Percentiles rank a stretch among this genome's conserved stretches.
Evolutionary conservation across 2,797 vertebrate genomes (phyloP).

Genomic region (Darevskia nairensis): DNA sequence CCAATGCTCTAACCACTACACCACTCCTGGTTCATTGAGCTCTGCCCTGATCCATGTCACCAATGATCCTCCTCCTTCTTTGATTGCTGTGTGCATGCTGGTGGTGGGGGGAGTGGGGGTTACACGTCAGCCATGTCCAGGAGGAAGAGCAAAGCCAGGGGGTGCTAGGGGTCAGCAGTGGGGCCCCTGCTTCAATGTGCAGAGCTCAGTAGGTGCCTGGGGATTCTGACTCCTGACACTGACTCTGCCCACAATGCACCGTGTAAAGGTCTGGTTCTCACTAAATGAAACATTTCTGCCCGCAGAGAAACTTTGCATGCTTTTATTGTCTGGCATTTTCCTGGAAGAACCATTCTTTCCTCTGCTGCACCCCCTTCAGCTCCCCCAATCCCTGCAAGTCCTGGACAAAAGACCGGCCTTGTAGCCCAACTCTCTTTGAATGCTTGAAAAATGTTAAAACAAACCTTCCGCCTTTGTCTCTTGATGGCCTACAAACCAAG

Average conservation of each 20-base stretch:
- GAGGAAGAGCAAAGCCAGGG: too few species aligned
- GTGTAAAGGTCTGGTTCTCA: background rate
- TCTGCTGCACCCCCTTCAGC: too few species aligned
- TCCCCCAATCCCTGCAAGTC: background rate
- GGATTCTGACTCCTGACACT: background rate
- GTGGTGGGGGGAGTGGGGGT: too few species aligned
- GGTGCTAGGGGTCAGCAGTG: too few species aligned
- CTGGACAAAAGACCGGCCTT: conserved; percentile 46
- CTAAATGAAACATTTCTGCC: background rate
- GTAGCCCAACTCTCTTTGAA: conserved; percentile 56
- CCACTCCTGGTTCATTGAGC: too few species aligned
- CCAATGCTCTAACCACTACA: too few species aligned
- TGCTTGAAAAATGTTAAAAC: conserved; percentile 69
- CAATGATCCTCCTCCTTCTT: too few species aligned
- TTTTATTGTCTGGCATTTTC: background rate
- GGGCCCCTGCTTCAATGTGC: background rate
- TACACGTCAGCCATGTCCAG: too few species aligned
- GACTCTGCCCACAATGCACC: background rate
- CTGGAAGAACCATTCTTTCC: background rate
- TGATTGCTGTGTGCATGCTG: too few species aligned
- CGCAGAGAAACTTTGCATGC: background rate
- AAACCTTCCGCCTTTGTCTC: conserved; percentile 74
- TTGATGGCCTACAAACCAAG: conserved; percentile 61
- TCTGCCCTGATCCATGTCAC: too few species aligned
- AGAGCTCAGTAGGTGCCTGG: background rate